These are phyloP conservation scores for Sussaba pulchella DNA, from an alignment of 2,888 invertebrate species.

Conservation along the genomic window DNA sequence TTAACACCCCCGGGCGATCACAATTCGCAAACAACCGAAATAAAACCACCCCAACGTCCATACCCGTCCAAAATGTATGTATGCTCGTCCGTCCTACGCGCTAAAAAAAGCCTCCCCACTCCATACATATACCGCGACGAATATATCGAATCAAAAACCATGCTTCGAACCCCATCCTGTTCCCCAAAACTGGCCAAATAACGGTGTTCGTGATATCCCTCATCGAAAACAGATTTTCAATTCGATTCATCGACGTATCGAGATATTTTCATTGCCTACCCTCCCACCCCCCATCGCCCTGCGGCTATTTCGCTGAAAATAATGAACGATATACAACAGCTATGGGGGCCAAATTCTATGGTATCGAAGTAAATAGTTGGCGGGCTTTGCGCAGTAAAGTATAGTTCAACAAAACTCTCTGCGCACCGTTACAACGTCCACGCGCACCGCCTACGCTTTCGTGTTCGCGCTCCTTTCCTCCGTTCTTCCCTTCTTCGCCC, in stretches of 20 bases:
- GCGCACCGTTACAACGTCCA: constrained; percentile 9
- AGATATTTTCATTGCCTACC: not conserved
- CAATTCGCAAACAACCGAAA: too few relatives aligned
- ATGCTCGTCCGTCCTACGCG: too few relatives aligned
- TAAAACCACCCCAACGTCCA: too few relatives aligned
- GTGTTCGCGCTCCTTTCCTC: not conserved
- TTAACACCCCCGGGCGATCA: too few relatives aligned
- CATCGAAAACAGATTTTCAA: too few relatives aligned
- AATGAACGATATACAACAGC: not conserved
- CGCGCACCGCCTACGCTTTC: not conserved
- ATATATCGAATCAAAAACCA: constrained; percentile 1
- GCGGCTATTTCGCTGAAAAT: not conserved
- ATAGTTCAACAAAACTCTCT: not conserved
- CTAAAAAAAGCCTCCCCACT: not conserved
- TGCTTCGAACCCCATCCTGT: too few relatives aligned
- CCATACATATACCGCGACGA: not conserved
- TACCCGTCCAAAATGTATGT: too few relatives aligned
- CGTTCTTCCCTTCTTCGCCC: not conserved
- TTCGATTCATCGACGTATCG: too few relatives aligned
- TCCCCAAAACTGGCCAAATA: too few relatives aligned
- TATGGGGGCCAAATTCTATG: not conserved
- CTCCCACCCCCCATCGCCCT: not conserved
- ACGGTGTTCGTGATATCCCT: too few relatives aligned
- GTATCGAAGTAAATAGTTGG: not conserved
- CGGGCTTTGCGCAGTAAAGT: not conserved